phyloP scores from a whole-genome alignment of 1,140 invertebrate genomes.

The Leptopilina boulardi region DNA sequence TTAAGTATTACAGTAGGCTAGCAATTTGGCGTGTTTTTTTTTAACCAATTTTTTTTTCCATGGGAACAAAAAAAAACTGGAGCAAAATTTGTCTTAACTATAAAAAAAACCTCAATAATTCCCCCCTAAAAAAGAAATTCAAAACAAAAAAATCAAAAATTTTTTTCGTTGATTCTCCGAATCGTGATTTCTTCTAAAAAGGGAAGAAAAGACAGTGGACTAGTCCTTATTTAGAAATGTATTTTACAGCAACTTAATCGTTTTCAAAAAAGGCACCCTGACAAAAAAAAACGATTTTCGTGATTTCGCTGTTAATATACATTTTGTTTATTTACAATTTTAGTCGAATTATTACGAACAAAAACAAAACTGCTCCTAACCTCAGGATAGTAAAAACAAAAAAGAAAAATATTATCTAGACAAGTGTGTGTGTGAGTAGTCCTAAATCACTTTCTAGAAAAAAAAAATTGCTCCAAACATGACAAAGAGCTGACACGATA shows the following conservation, averaged over 20 bases:
- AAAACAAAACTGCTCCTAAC: slow-evolving; percentile 24
- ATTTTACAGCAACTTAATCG: slow-evolving; percentile 24
- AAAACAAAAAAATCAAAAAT: background rate
- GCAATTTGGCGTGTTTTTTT: background rate
- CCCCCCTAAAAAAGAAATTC: background rate
- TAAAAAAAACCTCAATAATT: no score
- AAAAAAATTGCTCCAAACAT: background rate
- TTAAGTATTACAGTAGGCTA: background rate
- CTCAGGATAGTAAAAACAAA: slow-evolving; percentile 19
- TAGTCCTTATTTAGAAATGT: slow-evolving; percentile 3
- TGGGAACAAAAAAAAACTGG: slow-evolving; percentile 4
- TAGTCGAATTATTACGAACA: slow-evolving; percentile 20
- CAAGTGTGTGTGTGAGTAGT: slow-evolving; percentile 24
- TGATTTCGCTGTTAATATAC: background rate
- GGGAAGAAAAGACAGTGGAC: slow-evolving; percentile 3
- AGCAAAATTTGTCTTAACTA: no score
- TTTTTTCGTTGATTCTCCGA: background rate
- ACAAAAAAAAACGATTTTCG: background rate
- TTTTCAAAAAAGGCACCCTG: background rate
- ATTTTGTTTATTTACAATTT: slow-evolving; percentile 17
- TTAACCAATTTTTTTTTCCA: background rate
- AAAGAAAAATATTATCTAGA: background rate
- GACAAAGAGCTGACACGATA: slow-evolving; percentile 11
- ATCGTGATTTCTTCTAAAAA: background rate
- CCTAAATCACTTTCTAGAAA: background rate